Conservation (phyloP, 2,888 invertebrate species). For the Drosophila tanythrix region DNA sequence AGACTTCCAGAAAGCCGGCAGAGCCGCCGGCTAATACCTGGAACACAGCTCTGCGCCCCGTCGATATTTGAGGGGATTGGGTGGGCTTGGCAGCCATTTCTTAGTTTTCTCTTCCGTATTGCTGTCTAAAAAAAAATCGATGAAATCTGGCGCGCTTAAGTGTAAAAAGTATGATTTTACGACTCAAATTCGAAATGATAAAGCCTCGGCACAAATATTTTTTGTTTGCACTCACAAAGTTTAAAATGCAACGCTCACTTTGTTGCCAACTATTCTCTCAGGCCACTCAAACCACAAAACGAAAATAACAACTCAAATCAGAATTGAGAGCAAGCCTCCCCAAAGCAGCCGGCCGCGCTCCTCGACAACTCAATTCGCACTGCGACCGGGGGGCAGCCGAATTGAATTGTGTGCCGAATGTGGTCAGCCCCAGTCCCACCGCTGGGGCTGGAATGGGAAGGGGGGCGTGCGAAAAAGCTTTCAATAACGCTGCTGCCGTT, state of each 20-base stretch:
- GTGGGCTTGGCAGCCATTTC: neutral
- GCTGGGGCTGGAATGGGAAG: conserved; percentile 16
- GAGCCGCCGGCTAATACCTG: conserved; percentile 91
- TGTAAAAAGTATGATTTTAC: neutral
- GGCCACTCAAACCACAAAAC: conserved; percentile 7
- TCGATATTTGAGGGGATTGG: conserved; percentile 63
- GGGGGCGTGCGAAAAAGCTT: conserved; percentile 49
- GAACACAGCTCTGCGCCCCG: conserved; percentile 77
- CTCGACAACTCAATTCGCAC: conserved; percentile 63
- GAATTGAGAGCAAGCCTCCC: conserved; percentile 2
- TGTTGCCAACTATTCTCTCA: neutral
- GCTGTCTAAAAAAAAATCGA: neutral
- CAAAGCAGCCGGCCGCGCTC: conserved; percentile 43
- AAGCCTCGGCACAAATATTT: conserved; percentile 1
- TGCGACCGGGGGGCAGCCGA: conserved; percentile 43
- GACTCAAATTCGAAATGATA: neutral
- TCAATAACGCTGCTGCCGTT: conserved; percentile 27
- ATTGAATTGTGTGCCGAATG: conserved; percentile 30
- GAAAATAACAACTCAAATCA: conserved; percentile 18
- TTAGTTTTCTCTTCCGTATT: neutral
- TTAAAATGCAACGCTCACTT: conserved; percentile 34
- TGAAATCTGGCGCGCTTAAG: neutral
- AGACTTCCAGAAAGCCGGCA: conserved; percentile 97
- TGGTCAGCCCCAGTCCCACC: conserved; percentile 12
- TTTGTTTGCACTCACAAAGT: neutral